Base-by-base conservation (phyloP, 2,113 vertebrate species). In the Macroglossus sobrinus region DNA sequence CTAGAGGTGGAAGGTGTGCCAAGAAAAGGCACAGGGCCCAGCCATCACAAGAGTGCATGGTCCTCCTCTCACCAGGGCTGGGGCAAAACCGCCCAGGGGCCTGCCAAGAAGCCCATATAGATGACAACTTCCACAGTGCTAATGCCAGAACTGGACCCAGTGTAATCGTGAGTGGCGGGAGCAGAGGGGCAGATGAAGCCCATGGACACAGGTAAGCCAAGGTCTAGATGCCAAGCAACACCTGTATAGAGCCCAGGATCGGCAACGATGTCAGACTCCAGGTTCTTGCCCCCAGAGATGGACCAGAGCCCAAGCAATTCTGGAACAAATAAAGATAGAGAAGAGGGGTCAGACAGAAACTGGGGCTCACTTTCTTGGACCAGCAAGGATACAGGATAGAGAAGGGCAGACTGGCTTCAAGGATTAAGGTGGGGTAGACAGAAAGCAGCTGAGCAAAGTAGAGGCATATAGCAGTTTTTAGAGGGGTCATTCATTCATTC, bases 391-490 rank as follows among this genome's bases (percentile, higher is more conserved):
- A 19, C 9, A 8, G 1, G 35, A 61, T 28, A 2, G 57, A 90
- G 69, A 87, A 59, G 22, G 15, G 14, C 24, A 85, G 19, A 2
- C 10, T 13, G 43, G 30, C 55, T 53, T 63, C 43, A 79, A 92
- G 86, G 61, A 43, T 43, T 40, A 40, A 24, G 26, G 14, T 28
- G 8, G 35, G 81, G 19, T 14, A 63, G 26, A 74, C 7, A 26
- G 7, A 64, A 57, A 86, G 21, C 22, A 75, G 19, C 16, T 68
- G 21, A 35, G 69, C 18, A 45, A 89, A 74, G 55, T 5, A 85
- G 76, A 84, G 35, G 47, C 33, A 21, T 63, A 35, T 50, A 38
- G 76, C n/a, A 66, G 68, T 59, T 57, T 94, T 53, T 38, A 92
- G 61, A 28, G 38, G 28, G 13, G 33, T 43, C 87, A 57, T 33